Conservation (phyloP, 2,888 invertebrate genomes). For the Perizoma affinitatum region DNA sequence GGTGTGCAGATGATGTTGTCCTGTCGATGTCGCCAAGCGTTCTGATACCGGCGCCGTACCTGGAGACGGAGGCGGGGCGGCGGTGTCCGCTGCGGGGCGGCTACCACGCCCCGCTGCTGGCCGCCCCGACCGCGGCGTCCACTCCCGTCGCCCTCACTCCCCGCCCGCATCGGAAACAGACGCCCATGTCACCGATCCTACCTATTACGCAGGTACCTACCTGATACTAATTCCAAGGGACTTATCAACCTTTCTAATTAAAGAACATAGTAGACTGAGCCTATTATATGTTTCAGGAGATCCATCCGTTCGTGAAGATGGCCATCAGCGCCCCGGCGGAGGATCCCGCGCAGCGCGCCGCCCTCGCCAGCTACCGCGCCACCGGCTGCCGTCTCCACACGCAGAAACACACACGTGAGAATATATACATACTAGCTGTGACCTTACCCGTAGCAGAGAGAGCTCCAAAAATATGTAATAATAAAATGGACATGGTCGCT, state of each 20-base stretch:
- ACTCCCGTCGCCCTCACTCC: constrained; percentile 38
- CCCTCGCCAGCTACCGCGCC: constrained; percentile 94
- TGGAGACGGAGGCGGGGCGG: constrained; percentile 93
- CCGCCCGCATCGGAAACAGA: constrained; percentile 28
- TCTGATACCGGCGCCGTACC: constrained; percentile 92
- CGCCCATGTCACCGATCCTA: constrained; percentile 23
- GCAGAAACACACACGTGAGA: constrained; percentile 60
- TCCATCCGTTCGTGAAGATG: constrained; percentile 89
- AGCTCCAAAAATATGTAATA: too few relatives aligned
- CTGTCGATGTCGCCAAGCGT: constrained; percentile 94
- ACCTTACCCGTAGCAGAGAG: too few relatives aligned
- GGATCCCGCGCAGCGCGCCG: constrained; percentile 86
- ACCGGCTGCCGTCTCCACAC: constrained; percentile 87
- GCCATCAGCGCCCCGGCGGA: constrained; percentile 88
- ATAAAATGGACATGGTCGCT: too few relatives aligned
- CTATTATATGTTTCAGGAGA: constrained; percentile 69
- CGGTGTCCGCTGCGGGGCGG: constrained; percentile 89
- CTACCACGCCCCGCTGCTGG: constrained; percentile 74
- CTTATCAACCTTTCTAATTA: too few relatives aligned
- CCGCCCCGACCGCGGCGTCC: constrained; percentile 36
- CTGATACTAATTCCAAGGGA: neutral
- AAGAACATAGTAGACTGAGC: neutral
- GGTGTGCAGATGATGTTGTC: constrained; percentile 79
- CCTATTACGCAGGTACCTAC: constrained; percentile 15
- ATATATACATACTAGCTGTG: neutral